Base-by-base conservation (phyloP, 1,140 invertebrate species). In the Neoseiulus cucumeris region DNA sequence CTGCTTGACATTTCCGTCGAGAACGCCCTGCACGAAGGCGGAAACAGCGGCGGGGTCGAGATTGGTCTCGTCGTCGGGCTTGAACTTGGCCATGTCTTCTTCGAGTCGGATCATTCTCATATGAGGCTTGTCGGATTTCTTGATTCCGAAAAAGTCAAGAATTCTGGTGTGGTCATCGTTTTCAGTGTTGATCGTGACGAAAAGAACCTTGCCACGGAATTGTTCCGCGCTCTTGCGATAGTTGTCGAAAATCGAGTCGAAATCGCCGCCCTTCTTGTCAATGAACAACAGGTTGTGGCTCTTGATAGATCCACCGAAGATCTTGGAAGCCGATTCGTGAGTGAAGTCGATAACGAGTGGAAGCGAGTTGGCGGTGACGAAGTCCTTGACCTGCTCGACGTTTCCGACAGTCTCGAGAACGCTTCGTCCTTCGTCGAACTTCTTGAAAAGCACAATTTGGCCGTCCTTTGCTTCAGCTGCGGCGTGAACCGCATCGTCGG, bases 51-150 rank as follows among this genome's bases (percentile, higher is more conserved):
- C 87, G 41, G 82, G 80, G 28, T 79, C 81, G 30, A 97, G 78
- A 69, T 94, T 91, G 42, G 33, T 67, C 42, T 80, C 74, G 41
- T 78, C 82, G 64, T 85, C 81, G 42, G 95, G 95, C 76, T 96
- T 97, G 81, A 87, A 99, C 78, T 98, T 99, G 72, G 85, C 84
- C 94, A 98, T 98, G 73, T 98, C 93, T 72, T 98, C 89, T 77
- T 93, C 90, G 55, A 98, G 78, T 66, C 85, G 85, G 74, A 98
- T 98, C 51, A 98, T 79, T 72, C 96, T 84, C 74, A 95, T 87
- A 9, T 87, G 83, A 14, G 96, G 95, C 12, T 90, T 82, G 72
- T 97, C 88, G 20, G 87, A 84, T 72, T 87, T 87, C 77, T 89
- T 91, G 82, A 98, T 86, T 70, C 95, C 95, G 76, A 99, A 99